Percentiles rank a stretch among this genome's conserved stretches.
Conservation (phyloP, 2,797 vertebrate genomes). For the Enteromius anoplus region DNA sequence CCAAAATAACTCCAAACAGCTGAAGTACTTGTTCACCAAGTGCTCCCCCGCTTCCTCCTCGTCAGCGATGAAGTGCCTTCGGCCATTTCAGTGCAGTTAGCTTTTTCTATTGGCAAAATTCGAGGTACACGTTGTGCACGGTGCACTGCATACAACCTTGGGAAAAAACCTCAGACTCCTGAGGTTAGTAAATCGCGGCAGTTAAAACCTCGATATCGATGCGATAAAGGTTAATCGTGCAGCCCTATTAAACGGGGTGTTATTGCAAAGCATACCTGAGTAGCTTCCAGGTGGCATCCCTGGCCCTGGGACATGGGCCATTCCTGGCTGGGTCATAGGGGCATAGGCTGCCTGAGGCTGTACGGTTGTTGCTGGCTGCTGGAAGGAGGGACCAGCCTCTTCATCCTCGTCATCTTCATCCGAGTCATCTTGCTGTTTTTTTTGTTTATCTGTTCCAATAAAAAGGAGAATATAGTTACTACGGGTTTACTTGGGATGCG, state of each 20-base stretch:
- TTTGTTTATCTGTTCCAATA: slow-evolving; percentile 84
- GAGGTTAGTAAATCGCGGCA: too few species aligned
- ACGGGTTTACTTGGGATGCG: neutral
- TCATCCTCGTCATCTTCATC: slow-evolving; percentile 93
- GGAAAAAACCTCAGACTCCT: too few species aligned
- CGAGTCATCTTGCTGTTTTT: slow-evolving; percentile 93
- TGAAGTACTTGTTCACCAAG: too few species aligned
- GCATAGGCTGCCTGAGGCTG: slow-evolving; percentile 88
- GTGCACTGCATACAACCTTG: too few species aligned
- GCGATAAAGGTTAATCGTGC: too few species aligned
- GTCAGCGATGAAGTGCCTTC: too few species aligned
- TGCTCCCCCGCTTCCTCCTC: too few species aligned
- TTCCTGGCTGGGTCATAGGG: slow-evolving; percentile 90
- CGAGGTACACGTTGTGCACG: too few species aligned
- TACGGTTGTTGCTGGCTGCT: slow-evolving; percentile 80
- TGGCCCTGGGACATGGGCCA: slow-evolving; percentile 86
- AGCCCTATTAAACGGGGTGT: neutral
- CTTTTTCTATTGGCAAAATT: too few species aligned
- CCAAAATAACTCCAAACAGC: too few species aligned
- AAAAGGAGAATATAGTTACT: neutral
- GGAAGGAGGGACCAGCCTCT: slow-evolving; percentile 86
- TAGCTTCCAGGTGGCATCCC: slow-evolving; percentile 90
- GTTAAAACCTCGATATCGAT: too few species aligned
- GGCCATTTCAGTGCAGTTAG: too few species aligned
- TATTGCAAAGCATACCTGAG: slow-evolving; percentile 67